Evolutionary conservation across 1,140 invertebrate genomes (phyloP), one percentile per base, ranked within the genome.

Genomic region (Caenorhabditis inopinata): DNA sequence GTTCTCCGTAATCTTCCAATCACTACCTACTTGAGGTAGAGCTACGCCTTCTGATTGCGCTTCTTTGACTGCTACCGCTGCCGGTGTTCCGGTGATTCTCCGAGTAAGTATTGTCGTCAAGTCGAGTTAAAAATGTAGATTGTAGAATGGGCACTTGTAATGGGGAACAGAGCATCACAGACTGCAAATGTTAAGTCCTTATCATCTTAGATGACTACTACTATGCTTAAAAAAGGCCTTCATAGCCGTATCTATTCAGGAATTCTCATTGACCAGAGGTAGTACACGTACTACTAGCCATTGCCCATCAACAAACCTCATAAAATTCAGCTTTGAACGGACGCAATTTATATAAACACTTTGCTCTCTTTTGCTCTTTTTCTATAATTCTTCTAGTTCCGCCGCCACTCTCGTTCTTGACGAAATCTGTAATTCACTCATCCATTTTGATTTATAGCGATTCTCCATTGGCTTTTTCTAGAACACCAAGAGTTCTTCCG

Each of bases 311-410:
- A 68, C 58, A 21, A 68, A 68, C 58, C 58, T 68, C 58, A 68
- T 68, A 68, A 68, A 68, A 68, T 38, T 68, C 58, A 68, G 58
- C 32, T 68, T 68, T 42, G 32, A 68, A 68, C 58, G 58, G 58
- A 32, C 29, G 27, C 58, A 68, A 68, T 68, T 68, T 68, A 35
- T 42, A 68, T 68, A 68, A 68, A 68, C 58, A 38, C 58, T 68
- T 29, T 68, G 58, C 21, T 16, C 58, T 68, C 32, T 68, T 21
- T 68, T n/a, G 11, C n/a, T 12, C 25, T 21, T 42, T 18, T 68
- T 42, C 58, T 42, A 29, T 35, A 11, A 14, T 35, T 58, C 53
- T 29, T 68, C 58, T 38, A 32, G 32, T 38, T 68, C 58, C 32
- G 32, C n/a, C 25, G 32, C 51, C 23, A 38, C 58, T 68, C n/a